A percentile compares a stretch with the other conserved stretches of the same genome.
Conservation (phyloP, 2,113 vertebrate species). For the Strix uralensis region DNA sequence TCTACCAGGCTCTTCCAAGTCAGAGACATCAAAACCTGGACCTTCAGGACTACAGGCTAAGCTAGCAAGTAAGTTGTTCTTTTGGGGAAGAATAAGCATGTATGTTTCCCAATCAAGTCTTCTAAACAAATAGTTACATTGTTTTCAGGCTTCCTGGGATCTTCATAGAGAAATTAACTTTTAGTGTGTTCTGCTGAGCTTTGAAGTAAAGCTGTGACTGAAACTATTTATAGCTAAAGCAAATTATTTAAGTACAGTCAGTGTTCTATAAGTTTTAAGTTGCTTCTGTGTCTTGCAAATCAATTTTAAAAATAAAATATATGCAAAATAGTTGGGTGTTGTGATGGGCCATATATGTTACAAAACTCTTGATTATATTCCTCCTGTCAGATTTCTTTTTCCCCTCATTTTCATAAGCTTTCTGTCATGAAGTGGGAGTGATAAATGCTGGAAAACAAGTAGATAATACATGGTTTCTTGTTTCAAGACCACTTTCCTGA, state of each 20-base stretch:
- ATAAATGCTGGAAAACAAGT: neutral
- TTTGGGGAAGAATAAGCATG: neutral
- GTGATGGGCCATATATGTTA: neutral
- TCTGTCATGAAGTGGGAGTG: neutral
- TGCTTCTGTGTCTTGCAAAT: neutral
- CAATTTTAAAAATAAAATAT: neutral
- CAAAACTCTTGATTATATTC: neutral
- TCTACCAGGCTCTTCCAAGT: slow-evolving; percentile 96
- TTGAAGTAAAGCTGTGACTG: neutral
- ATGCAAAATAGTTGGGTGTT: neutral
- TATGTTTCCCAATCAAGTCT: neutral
- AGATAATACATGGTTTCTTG: neutral
- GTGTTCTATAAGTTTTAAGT: neutral
- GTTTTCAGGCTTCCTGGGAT: neutral
- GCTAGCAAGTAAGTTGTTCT: slow-evolving; percentile 92
- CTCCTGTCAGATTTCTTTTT: neutral
- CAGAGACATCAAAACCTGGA: slow-evolving; percentile 97
- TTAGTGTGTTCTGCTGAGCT: neutral
- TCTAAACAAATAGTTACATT: neutral
- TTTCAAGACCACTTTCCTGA: neutral
- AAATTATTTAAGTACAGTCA: neutral
- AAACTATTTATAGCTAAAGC: neutral
- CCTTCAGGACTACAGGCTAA: slow-evolving; percentile 99
- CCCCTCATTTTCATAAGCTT: neutral
- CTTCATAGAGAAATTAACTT: neutral